Percentiles rank a stretch among this genome's conserved stretches.
phyloP scores from a whole-genome alignment of 2,888 invertebrate species.

The Craniophora ligustri region DNA sequence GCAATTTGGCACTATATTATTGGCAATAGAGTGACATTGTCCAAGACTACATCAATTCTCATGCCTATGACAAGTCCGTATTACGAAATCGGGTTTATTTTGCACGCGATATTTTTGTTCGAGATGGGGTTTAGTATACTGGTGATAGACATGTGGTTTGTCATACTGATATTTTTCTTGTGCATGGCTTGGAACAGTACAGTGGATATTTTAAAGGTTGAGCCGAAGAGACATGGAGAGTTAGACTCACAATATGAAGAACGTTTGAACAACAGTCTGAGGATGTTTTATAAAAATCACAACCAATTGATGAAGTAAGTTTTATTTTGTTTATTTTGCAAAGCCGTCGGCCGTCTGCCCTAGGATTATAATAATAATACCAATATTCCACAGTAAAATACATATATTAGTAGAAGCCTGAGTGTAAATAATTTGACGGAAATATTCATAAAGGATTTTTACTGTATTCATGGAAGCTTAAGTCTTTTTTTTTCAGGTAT shows the following conservation, averaged over 20 bases:
- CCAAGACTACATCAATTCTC: slow-evolving; percentile 68
- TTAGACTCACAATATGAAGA: slow-evolving; percentile 53
- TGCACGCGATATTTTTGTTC: slow-evolving; percentile 68
- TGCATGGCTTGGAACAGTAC: slow-evolving; percentile 65
- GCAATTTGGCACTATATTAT: slow-evolving; percentile 67
- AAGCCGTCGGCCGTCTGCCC: no score
- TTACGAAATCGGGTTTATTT: slow-evolving; percentile 68
- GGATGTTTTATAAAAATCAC: slow-evolving; percentile 66
- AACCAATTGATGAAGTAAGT: slow-evolving; percentile 67
- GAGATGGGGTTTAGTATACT: slow-evolving; percentile 61
- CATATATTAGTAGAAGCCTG: no score
- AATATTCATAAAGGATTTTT: neutral
- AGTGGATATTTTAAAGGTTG: slow-evolving; percentile 56
- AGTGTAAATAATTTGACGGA: no score
- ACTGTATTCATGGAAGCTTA: neutral
- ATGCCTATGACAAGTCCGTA: slow-evolving; percentile 75
- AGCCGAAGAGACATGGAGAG: slow-evolving; percentile 43
- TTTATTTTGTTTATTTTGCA: neutral
- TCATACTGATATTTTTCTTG: slow-evolving; percentile 65
- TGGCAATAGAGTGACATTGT: slow-evolving; percentile 66
- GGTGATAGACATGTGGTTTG: slow-evolving; percentile 72
- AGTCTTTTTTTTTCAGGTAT: slow-evolving; percentile 63
- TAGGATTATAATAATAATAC: no score
- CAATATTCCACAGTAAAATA: no score
- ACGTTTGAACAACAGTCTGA: slow-evolving; percentile 63